Evolutionary conservation across 2,888 invertebrate genomes (phyloP).

Genomic region (Brassicogethes aeneus): DNA sequence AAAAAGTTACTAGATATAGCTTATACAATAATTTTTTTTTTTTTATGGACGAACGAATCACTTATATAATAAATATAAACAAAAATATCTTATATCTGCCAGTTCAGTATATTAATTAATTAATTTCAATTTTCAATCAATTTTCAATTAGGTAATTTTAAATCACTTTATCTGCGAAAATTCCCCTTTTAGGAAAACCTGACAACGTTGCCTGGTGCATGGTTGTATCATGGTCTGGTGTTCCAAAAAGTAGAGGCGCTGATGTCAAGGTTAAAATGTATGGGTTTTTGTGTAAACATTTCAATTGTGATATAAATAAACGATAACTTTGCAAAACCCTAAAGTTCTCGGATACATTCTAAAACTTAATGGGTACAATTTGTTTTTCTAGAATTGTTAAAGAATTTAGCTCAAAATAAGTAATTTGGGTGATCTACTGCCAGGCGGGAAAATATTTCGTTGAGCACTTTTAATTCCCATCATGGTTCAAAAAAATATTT

Average conservation of each 20-base stretch:
- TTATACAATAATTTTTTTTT: background rate
- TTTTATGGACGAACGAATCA: background rate
- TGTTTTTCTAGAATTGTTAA: conserved; percentile 20
- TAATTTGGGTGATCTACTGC: conserved; percentile 24
- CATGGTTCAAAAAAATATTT: background rate
- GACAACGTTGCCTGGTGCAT: too few relatives aligned
- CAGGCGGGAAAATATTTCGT: background rate
- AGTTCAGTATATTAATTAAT: background rate
- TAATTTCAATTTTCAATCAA: too few relatives aligned
- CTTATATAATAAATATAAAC: too few relatives aligned
- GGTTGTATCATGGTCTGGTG: too few relatives aligned
- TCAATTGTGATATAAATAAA: conserved; percentile 23
- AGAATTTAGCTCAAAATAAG: conserved; percentile 24
- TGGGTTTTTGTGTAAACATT: conserved; percentile 6
- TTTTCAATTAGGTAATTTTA: too few relatives aligned
- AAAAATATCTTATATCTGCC: background rate
- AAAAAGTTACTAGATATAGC: conserved; percentile 7
- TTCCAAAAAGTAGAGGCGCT: too few relatives aligned
- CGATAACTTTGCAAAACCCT: conserved; percentile 14
- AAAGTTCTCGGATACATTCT: conserved; percentile 18
- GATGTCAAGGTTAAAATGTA: too few relatives aligned
- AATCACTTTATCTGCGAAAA: too few relatives aligned
- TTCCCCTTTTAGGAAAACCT: background rate
- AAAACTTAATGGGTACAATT: conserved; percentile 32
- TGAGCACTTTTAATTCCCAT: background rate